Evolutionary conservation across 2,113 vertebrate genomes (phyloP).

Genomic region (Pluvianellus socialis): DNA sequence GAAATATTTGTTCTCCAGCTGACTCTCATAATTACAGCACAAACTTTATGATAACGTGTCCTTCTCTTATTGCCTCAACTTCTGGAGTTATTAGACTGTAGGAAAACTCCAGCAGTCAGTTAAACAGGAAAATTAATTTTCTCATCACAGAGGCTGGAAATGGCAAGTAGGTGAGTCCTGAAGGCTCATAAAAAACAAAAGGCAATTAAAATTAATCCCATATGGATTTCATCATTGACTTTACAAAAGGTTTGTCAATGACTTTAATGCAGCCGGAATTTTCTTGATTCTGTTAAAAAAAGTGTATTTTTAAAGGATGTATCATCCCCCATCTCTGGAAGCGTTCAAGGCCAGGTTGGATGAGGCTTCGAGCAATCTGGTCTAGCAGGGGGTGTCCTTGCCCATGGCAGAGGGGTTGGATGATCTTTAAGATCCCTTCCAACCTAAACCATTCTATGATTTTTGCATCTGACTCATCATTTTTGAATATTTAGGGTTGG

Average conservation of each 20-base stretch:
- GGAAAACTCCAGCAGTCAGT: not conserved
- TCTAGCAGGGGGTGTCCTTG: too few relatives aligned
- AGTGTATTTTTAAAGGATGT: not conserved
- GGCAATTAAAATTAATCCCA: constrained; percentile 20
- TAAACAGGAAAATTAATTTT: constrained; percentile 30
- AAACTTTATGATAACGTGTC: not conserved
- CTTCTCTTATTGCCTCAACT: not conserved
- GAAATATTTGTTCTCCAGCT: not conserved
- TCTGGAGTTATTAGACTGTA: not conserved
- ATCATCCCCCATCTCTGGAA: not conserved
- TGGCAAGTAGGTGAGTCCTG: not conserved
- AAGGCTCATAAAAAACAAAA: constrained; percentile 55
- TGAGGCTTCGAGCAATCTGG: too few relatives aligned
- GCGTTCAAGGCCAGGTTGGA: too few relatives aligned
- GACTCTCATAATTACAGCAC: not conserved
- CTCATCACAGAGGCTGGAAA: constrained; percentile 6
- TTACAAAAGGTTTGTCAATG: constrained; percentile 17
- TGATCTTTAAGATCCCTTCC: too few relatives aligned
- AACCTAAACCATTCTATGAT: not conserved
- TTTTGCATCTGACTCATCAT: not conserved
- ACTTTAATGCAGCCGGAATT: not conserved
- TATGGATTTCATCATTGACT: not conserved
- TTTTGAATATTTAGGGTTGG: not conserved
- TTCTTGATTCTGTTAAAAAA: not conserved
- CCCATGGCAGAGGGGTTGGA: too few relatives aligned